phyloP scores from a whole-genome alignment of 2,797 vertebrate species.

The Enteromius mattozi region DNA sequence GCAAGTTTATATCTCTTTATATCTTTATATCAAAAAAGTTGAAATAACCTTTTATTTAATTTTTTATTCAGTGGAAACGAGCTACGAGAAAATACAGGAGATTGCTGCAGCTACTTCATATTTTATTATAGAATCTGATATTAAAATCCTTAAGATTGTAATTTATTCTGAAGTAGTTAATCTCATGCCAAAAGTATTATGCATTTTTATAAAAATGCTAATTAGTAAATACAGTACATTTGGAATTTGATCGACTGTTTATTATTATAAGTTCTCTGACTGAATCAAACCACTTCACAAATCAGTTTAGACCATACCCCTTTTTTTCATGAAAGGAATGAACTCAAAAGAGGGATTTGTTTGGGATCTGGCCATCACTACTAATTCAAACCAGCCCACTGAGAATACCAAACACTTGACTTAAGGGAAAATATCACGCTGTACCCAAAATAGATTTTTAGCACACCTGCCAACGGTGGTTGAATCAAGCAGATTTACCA shows the following conservation, averaged over 20 bases:
- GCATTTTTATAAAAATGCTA: background rate
- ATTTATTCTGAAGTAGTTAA: background rate
- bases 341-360: background rate
- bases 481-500: background rate
- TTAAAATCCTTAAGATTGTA: background rate
- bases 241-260: background rate
- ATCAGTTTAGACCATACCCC: background rate
- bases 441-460: background rate
- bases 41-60: no score
- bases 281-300: background rate
- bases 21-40: no score
- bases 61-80: no score
- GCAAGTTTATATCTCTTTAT: no score
- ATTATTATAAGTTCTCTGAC: background rate
- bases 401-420: conserved; percentile 5
- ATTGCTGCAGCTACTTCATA: background rate
- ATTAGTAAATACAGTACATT: background rate
- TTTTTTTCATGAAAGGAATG: background rate
- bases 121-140: background rate
- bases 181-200: background rate
- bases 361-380: background rate
- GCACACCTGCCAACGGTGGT: background rate
- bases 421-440: background rate
- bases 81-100: background rate
- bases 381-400: background rate